Evolutionary conservation across 2,888 invertebrate species (phyloP).

Genomic region (Andrena minutula): DNA sequence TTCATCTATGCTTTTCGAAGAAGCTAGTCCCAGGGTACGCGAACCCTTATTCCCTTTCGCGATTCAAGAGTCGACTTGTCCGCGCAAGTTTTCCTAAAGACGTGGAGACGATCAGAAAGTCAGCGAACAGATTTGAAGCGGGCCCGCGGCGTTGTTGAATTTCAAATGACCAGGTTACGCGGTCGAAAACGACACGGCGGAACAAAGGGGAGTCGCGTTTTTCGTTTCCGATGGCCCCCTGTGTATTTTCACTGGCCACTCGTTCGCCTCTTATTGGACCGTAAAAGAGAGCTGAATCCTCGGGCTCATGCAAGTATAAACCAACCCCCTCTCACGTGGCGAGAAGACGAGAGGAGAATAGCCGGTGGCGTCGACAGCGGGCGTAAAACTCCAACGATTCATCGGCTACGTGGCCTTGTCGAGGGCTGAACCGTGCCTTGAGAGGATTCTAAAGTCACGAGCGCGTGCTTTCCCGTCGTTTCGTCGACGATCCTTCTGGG

Average conservation of each 20-base stretch:
- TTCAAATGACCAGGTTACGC: slow-evolving; percentile 8
- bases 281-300: slow-evolving; percentile 71
- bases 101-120: neutral
- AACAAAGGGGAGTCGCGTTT: neutral
- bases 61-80: too few species aligned
- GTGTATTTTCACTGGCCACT: slow-evolving; percentile 32
- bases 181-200: slow-evolving; percentile 22
- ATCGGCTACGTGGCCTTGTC: slow-evolving; percentile 16
- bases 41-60: too few species aligned
- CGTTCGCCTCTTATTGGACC: slow-evolving; percentile 70
- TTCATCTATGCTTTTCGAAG: too few species aligned
- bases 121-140: neutral
- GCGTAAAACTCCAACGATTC: slow-evolving; percentile 63
- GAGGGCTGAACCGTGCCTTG: slow-evolving; percentile 14
- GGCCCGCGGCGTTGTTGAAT: neutral
- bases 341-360: slow-evolving; percentile 23
- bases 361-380: slow-evolving; percentile 39
- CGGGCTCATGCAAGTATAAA: slow-evolving; percentile 73
- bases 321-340: slow-evolving; percentile 44
- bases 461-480: slow-evolving; percentile 12
- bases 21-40: too few species aligned
- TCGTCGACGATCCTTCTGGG: neutral
- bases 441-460: slow-evolving; percentile 41
- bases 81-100: neutral
- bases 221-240: slow-evolving; percentile 16